Evolutionary conservation across 92 coral and sea anemone genomes (phyloP).

Genomic region (Zoanthus sociatus): DNA sequence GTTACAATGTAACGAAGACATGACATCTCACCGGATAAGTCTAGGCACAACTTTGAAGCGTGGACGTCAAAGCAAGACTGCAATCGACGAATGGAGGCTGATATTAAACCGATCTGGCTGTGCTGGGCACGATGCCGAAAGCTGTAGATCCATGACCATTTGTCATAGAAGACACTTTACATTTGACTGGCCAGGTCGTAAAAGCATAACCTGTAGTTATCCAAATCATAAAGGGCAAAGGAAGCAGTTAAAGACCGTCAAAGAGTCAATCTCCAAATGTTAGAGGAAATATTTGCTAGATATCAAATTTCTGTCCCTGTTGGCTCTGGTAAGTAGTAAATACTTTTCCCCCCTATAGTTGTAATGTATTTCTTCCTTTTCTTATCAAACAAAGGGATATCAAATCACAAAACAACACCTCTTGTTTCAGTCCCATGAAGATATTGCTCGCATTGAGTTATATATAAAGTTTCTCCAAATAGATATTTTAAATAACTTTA

Average conservation of each 20-base stretch:
- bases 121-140: not conserved
- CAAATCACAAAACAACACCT: too few relatives aligned
- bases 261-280: constrained; percentile 17
- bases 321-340: constrained; percentile 34
- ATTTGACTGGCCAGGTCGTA: constrained; percentile 8
- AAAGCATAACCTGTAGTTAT: constrained; percentile 3
- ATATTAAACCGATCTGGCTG: constrained; percentile 59
- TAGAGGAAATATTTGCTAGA: constrained; percentile 14
- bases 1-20: constrained; percentile 2
- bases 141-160: not conserved
- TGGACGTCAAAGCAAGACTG: constrained; percentile 37
- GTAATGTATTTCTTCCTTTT: too few relatives aligned
- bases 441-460: too few relatives aligned
- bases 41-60: constrained; percentile 42
- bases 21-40: not conserved
- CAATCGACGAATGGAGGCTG: constrained; percentile 37
- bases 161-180: constrained; percentile 21
- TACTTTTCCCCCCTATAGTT: not conserved
- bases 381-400: too few relatives aligned
- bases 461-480: too few relatives aligned
- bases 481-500: too few relatives aligned
- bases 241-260: not conserved
- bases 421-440: too few relatives aligned
- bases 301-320: constrained; percentile 22
- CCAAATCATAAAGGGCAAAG: constrained; percentile 23